These are phyloP conservation scores for Dinoponera quadriceps DNA, from an alignment of 1,140 invertebrate genomes.

Conservation along the genomic window DNA sequence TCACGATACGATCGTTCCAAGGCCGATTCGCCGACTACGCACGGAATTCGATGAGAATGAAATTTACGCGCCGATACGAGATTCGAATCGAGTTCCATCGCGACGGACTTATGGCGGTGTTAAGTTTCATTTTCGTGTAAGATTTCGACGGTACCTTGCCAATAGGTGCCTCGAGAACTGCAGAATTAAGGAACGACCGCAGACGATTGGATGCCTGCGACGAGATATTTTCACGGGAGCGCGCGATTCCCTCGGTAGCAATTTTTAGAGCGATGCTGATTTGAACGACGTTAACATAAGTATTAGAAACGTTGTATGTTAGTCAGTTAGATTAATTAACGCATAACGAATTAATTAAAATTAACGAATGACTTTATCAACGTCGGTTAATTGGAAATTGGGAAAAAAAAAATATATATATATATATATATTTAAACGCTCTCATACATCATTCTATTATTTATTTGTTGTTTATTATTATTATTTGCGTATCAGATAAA, in stretches of 20 bases:
- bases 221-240: constrained; percentile 1
- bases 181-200: constrained; percentile 12
- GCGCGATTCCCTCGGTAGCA: background rate
- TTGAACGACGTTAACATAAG: no score
- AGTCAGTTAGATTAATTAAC: no score
- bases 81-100: constrained; percentile 57
- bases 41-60: constrained; percentile 57
- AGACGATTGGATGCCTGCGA: background rate
- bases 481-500: no score
- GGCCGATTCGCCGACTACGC: constrained; percentile 52
- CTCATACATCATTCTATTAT: no score
- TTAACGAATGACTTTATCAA: no score
- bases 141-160: constrained; percentile 28
- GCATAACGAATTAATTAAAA: no score
- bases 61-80: constrained; percentile 57
- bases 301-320: no score
- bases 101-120: constrained; percentile 39
- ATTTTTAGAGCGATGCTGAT: no score
- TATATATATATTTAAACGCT: no score
- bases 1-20: constrained; percentile 51
- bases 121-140: constrained; percentile 63
- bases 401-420: no score
- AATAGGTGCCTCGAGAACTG: background rate
- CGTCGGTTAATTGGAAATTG: no score
- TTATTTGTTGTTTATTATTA: no score